Evolutionary conservation across 1,140 invertebrate species (phyloP), one percentile per base, ranked within the genome.

Genomic region (Drosophila hydei): DNA sequence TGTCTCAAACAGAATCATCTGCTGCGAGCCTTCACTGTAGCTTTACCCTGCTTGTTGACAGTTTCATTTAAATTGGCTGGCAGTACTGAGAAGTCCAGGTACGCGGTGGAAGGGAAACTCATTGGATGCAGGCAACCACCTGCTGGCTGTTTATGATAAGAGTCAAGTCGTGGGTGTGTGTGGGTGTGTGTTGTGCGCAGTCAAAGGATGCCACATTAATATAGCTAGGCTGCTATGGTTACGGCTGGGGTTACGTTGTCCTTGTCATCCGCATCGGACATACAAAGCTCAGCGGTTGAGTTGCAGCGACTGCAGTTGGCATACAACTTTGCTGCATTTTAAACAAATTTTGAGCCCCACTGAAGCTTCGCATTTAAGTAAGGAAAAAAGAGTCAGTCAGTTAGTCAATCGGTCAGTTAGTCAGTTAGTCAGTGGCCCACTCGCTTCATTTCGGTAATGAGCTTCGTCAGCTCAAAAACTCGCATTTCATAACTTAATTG

Each of bases 401-500:
- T 16, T 51, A 48, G 8, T 43, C 12, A 16, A 25, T 60, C 14
- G 7, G 27, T 8, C 7, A 30, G 27, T 7, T 33, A 8, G 6
- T 11, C 61, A 47, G 11, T 33, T 51, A 56, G 77, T 68, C 59
- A 80, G 58, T 74, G 55, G 61, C 63, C 64, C 70, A 72, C 45
- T 77, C 70, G 65, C 25, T 50, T 67, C 56, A 16, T 72, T 75
- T 52, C 25, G 55, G 61, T 63, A 58, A 58, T 76, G 68, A 59
- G 81, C 81, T 87, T 77, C 80, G 77, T 87, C 80, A 87, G 80
- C 80, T 43, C 52, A 25, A 71, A 84, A 70, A 79, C 74, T 9
- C 7, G 38, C 38, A 80, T 85, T 85, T 85, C 80, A 87, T 85
- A 85, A 85, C 63, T 78, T 81, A 81, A 87, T 85, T 81, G 79